A percentile compares a stretch with the other conserved stretches of the same genome.
Conservation (phyloP, 2,888 invertebrate species). For the Platycheirus albimanus region DNA sequence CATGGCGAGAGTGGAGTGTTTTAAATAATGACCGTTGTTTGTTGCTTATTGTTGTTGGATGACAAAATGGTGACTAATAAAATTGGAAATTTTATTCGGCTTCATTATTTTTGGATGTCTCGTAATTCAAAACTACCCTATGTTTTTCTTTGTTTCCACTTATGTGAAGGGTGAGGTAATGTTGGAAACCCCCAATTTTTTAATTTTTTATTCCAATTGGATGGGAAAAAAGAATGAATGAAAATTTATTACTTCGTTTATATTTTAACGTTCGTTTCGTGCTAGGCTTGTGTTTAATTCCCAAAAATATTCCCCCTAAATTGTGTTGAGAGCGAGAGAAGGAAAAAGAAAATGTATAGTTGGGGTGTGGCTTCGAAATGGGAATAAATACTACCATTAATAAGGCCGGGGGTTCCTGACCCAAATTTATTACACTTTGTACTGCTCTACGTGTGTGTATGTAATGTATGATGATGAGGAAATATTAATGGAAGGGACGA, state of each 20-base stretch:
- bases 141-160: background rate
- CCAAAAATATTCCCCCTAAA: constrained; percentile 21
- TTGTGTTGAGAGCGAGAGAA: background rate
- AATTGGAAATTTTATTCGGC: constrained; percentile 60
- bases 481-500: no score
- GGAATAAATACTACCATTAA: background rate
- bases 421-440: no score
- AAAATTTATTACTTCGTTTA: constrained; percentile 62
- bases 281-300: constrained; percentile 38
- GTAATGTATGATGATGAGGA: no score
- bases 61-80: constrained; percentile 44
- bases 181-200: constrained; percentile 19
- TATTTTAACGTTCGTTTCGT: constrained; percentile 63
- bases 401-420: constrained; percentile 40
- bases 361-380: constrained; percentile 18
- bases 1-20: constrained; percentile 32
- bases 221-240: background rate
- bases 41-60: background rate
- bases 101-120: constrained; percentile 2
- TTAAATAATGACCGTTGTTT: constrained; percentile 23
- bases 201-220: background rate
- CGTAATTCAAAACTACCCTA: constrained; percentile 59
- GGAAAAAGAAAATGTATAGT: constrained; percentile 7
- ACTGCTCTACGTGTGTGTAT: no score
- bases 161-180: constrained; percentile 12